Conservation (phyloP, 2,888 invertebrate genomes). For the Dastarcus helophoroides region DNA sequence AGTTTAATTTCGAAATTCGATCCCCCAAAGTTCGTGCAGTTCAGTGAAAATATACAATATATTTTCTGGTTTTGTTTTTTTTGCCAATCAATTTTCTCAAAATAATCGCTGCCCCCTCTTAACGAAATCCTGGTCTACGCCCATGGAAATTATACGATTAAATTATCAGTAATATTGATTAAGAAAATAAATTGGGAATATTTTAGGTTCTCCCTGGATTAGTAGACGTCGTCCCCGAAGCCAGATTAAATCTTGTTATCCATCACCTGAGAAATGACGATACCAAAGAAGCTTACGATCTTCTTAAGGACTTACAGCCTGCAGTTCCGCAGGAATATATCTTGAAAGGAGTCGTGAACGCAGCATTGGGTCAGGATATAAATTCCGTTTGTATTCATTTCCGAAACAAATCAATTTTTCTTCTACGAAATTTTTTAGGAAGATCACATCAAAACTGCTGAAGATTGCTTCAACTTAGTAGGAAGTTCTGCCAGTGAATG, state of each 20-base stretch:
- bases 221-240: slow-evolving; percentile 93
- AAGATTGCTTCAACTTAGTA: slow-evolving; percentile 92
- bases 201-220: slow-evolving; percentile 67
- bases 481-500: slow-evolving; percentile 95
- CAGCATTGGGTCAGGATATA: slow-evolving; percentile 83
- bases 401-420: slow-evolving; percentile 3
- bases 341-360: slow-evolving; percentile 91
- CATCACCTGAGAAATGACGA: slow-evolving; percentile 85
- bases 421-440: slow-evolving; percentile 46
- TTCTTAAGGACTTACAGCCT: slow-evolving; percentile 87
- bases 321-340: slow-evolving; percentile 93
- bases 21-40: too few species aligned
- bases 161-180: too few species aligned
- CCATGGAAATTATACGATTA: too few species aligned
- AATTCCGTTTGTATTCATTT: slow-evolving; percentile 58
- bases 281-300: slow-evolving; percentile 73
- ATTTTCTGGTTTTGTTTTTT: too few species aligned
- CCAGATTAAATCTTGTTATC: slow-evolving; percentile 89
- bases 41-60: too few species aligned
- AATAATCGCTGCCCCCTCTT: too few species aligned
- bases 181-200: too few species aligned
- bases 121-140: too few species aligned
- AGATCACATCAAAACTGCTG: slow-evolving; percentile 88
- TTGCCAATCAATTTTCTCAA: too few species aligned
- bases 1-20: too few species aligned